Evolutionary conservation across 2,113 vertebrate genomes (phyloP), one percentile per base, ranked within the genome.

Genomic region (Anguilla japonica): DNA sequence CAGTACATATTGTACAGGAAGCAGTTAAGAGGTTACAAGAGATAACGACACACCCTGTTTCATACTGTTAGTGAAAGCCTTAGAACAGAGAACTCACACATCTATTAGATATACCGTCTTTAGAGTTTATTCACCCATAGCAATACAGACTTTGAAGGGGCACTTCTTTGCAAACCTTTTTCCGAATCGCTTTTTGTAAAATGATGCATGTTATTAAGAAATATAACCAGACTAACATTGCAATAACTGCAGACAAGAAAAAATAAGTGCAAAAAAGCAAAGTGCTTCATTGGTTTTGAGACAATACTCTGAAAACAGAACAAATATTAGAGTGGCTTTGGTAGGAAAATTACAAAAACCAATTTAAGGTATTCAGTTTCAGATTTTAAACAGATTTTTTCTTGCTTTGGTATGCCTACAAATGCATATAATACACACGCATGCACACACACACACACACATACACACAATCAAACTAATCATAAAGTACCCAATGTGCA

Each of bases 1-100:
- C 41, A 82, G 34, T n/a, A 78, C 82, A 75, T 53, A 82, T 18
- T 41, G 57, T 0, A 63, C 75, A 41, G 71, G 75, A 84, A 84
- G 79, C 29, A 80, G 20, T 41, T 56, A 50, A 60, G 16, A 4
- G 40, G 75, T 80, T 13, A 18, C 84, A 1, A 75, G 13, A 39
- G 84, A 79, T 85, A 50, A 79, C 75, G 39, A 16, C 14, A 14
- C 34, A 53, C 43, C 26, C 41, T 78, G 63, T 41, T 50, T 78
- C 15, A 11, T 11, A 16, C 67, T 84, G 26, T 29, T 41, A 16
- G 11, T 71, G 57, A 71, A 71, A 26, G 60, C 60, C 57, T 67
- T 41, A 84, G 41, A 43, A 40, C 8, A 84, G 71, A 75, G 34
- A 26, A 75, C 71, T 75, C 71, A 75, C 34, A 34, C 71, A 75